Conservation (phyloP, 2,888 invertebrate species). For the Ametastegia equiseti region DNA sequence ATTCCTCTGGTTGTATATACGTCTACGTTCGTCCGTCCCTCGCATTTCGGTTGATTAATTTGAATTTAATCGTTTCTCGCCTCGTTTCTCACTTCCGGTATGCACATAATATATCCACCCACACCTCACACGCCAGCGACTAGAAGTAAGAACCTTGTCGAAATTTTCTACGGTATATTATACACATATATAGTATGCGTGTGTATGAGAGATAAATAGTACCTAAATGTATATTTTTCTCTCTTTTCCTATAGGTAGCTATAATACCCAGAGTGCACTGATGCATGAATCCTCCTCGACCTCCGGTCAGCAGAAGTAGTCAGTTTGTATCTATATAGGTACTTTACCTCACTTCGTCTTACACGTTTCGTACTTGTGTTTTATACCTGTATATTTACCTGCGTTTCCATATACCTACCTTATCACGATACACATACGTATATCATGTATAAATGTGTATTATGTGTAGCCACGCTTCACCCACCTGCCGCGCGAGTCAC, state of each 20-base stretch:
- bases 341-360: too few relatives aligned
- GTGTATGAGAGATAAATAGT: neutral
- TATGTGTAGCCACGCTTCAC: too few relatives aligned
- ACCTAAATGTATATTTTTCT: neutral
- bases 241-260: neutral
- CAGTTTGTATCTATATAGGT: neutral
- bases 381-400: too few relatives aligned
- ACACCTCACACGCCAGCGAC: neutral
- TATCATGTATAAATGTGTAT: too few relatives aligned
- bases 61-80: conserved; percentile 34
- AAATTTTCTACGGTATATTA: conserved; percentile 1
- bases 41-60: conserved; percentile 35
- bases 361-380: neutral
- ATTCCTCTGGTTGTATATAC: neutral
- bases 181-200: neutral
- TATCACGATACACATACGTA: too few relatives aligned
- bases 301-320: neutral
- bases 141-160: neutral
- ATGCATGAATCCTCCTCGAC: conserved; percentile 39
- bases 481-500: too few relatives aligned
- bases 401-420: too few relatives aligned
- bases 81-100: neutral
- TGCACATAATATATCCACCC: neutral
- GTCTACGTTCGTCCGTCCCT: neutral
- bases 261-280: neutral